These are phyloP conservation scores for Thera britannica DNA, from an alignment of 2,888 invertebrate genomes.

Conservation along the genomic window DNA sequence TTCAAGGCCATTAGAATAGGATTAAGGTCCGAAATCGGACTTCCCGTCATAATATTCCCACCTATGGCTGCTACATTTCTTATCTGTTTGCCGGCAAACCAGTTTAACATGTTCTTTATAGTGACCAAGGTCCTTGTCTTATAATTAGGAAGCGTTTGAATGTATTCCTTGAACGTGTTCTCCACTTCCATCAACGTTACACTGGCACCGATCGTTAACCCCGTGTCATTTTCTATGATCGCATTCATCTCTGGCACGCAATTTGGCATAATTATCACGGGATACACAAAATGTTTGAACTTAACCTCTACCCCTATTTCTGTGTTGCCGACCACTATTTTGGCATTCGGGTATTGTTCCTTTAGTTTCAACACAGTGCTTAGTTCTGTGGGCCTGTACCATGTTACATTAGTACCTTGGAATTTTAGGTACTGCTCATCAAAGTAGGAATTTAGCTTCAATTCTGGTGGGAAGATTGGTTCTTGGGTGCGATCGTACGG, in stretches of 20 bases:
- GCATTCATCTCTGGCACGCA: conserved; percentile 91
- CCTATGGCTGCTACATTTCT: conserved; percentile 97
- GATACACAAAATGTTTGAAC: conserved; percentile 90
- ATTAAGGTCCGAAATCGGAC: conserved; percentile 98
- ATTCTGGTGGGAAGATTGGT: conserved; percentile 93
- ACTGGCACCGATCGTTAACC: conserved; percentile 91
- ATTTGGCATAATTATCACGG: conserved; percentile 93
- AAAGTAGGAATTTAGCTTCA: conserved; percentile 85
- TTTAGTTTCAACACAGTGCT: conserved; percentile 87
- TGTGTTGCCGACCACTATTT: conserved; percentile 92
- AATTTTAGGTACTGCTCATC: conserved; percentile 82
- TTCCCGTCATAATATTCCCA: conserved; percentile 97
- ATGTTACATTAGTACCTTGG: conserved; percentile 84
- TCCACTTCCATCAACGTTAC: conserved; percentile 92
- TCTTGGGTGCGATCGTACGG: conserved; percentile 91
- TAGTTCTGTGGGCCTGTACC: conserved; percentile 88
- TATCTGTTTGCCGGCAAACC: conserved; percentile 98
- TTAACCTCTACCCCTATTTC: conserved; percentile 94
- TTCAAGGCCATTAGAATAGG: conserved; percentile 95
- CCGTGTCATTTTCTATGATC: conserved; percentile 82
- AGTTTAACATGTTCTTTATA: conserved; percentile 93
- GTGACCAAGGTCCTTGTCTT: conserved; percentile 88
- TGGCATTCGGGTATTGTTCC: conserved; percentile 86
- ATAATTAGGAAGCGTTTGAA: conserved; percentile 82
- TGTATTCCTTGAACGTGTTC: conserved; percentile 84